Conservation (phyloP, 2,888 invertebrate genomes). For the Polydesmus complanatus region DNA sequence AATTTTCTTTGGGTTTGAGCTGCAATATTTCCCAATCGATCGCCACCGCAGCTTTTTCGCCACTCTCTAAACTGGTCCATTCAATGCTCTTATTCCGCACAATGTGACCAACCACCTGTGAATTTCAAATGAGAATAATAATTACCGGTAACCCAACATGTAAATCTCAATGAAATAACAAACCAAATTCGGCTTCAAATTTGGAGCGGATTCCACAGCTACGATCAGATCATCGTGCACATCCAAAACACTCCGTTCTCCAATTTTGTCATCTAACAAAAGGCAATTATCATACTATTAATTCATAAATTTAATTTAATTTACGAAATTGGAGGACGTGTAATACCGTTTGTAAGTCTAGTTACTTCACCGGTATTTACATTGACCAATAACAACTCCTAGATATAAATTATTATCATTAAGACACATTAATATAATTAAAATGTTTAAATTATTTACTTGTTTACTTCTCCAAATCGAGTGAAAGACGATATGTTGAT, state of each 20-base stretch:
- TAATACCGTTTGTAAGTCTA: constrained; percentile 11
- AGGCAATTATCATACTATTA: not conserved
- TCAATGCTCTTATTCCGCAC: not conserved
- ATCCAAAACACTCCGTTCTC: constrained; percentile 8
- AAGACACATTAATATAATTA: not conserved
- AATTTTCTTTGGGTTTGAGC: no score
- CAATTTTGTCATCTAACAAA: constrained; percentile 1
- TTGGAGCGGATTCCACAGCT: constrained; percentile 19
- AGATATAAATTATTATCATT: not conserved
- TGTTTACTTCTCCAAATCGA: constrained; percentile 19
- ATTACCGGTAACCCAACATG: not conserved
- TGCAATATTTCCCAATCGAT: constrained; percentile 5
- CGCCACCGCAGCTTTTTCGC: not conserved
- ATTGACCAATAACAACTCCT: constrained; percentile 10
- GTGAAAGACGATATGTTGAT: constrained; percentile 14
- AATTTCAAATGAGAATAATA: no score
- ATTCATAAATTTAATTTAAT: no score
- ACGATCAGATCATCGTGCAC: constrained; percentile 19
- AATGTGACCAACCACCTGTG: not conserved
- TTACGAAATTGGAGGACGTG: no score
- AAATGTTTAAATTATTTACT: not conserved
- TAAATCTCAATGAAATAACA: not conserved
- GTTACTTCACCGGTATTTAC: constrained; percentile 1
- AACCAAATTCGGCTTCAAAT: constrained; percentile 19
- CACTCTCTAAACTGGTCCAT: not conserved